Percentiles rank a stretch among this genome's conserved stretches.
phyloP scores from a whole-genome alignment of 2,113 vertebrate species.

The Crotalus viridis region DNA sequence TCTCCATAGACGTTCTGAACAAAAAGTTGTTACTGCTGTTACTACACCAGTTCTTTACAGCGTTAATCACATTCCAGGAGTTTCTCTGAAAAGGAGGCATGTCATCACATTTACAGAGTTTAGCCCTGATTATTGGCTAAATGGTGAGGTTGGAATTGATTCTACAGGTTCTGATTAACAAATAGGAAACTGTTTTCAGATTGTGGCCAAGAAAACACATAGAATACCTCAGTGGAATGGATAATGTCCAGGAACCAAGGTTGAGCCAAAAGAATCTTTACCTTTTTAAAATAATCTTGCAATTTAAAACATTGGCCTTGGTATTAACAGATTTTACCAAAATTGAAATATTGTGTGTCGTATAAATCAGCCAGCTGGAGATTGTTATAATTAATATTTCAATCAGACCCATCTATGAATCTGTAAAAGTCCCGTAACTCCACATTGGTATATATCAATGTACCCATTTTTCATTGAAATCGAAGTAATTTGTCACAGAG shows the following conservation, averaged over 20 bases:
- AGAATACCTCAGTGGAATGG: not conserved
- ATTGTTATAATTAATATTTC: slow-evolving; percentile 74
- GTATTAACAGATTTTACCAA: slow-evolving; percentile 36
- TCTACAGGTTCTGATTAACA: slow-evolving; percentile 10
- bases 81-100: not conserved
- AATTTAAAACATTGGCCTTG: not conserved
- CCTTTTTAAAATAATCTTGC: slow-evolving; percentile 1
- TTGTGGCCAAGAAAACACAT: not conserved
- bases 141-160: slow-evolving; percentile 20
- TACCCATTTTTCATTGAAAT: slow-evolving; percentile 83
- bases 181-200: not conserved
- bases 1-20: not conserved
- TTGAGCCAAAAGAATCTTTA: not conserved
- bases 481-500: slow-evolving; percentile 72
- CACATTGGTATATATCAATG: slow-evolving; percentile 79
- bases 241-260: not conserved
- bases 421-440: slow-evolving; percentile 67
- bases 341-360: slow-evolving; percentile 47
- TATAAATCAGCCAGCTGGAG: slow-evolving; percentile 46
- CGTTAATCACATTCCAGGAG: not conserved
- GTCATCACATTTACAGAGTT: slow-evolving; percentile 6
- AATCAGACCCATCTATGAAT: slow-evolving; percentile 82
- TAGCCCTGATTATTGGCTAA: not conserved
- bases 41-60: too few species aligned
- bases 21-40: too few species aligned